Base-by-base conservation (phyloP, 2,888 invertebrate genomes). In the Schizotus pectinicornis region DNA sequence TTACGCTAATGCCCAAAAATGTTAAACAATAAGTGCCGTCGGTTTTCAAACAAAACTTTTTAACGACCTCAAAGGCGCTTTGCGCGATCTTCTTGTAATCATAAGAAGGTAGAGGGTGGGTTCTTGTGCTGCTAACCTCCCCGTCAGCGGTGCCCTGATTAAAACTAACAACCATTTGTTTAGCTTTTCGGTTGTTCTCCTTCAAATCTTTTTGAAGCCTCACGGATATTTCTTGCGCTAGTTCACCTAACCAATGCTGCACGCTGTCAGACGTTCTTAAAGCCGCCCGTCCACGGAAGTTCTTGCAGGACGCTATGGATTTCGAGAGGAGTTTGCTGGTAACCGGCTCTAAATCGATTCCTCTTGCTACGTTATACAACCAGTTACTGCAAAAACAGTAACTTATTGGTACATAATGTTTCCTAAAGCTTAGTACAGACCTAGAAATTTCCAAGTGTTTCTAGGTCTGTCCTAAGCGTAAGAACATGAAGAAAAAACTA, bases 231-330 rank as follows among this genome's bases (percentile, higher is more conserved):
- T 98, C 97, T 45, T 85, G 85, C 0, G 91, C 84, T 8, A 98
- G 80, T 72, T 94, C 92, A 41, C 81, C 81, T 0, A 95, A 80
- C 97, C 97, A 97, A 74, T 91, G 89, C 47, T 83, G 82, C 12
- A 94, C 82, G 55, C 86, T 85, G 30, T 88, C 85, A 33, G 86
- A 75, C 11, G 86, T 87, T 0, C 80, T 78, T 3, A 97, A 84
- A 7, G 91, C 89, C 65, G 86, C 85, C 71, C 86, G 88, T 0
- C 95, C 98, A 1, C 88, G 88, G 77, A 98, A 97, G 73, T 93
- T 93, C 80, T 98, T 98, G 76, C 95, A 93, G 72, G 96, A 96
- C 0, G 96, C 98, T 68, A 98, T 94, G 49, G 96, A 96, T 79
- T 97, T 96, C 0, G 95, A 86, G 52, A 95, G 85, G 61, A 94